These are phyloP conservation scores for Malurus cyaneus DNA, from an alignment of 2,113 vertebrate species.

Conservation along the genomic window DNA sequence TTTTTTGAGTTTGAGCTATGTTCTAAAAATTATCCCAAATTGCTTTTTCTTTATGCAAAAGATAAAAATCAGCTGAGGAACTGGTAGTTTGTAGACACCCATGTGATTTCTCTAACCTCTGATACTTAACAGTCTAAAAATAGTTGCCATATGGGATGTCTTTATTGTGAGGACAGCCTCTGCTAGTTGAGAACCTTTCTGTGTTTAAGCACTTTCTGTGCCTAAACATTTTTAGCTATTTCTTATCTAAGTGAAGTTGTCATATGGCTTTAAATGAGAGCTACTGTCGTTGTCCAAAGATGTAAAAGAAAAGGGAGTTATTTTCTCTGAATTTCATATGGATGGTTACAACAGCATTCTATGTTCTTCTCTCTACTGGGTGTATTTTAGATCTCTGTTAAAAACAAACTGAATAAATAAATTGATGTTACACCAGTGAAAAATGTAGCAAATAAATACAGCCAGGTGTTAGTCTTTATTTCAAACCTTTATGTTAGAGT, in stretches of 20 bases:
- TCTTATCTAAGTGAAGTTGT: not conserved
- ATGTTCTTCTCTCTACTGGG: not conserved
- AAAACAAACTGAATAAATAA: not conserved
- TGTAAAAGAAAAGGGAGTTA: not conserved
- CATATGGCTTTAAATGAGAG: constrained; percentile 8
- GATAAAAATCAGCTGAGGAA: constrained; percentile 18
- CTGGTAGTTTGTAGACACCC: not conserved
- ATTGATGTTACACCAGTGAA: not conserved
- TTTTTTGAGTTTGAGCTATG: not conserved
- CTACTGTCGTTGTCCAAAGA: not conserved
- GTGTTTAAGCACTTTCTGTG: constrained; percentile 29
- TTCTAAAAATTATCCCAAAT: not conserved
- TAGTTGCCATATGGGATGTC: constrained; percentile 51
- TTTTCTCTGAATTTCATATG: not conserved
- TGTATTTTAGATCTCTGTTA: not conserved
- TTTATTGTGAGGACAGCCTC: constrained; percentile 37
- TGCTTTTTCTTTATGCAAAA: not conserved
- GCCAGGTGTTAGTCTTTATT: too few species aligned
- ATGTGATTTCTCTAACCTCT: constrained; percentile 53
- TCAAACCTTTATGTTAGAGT: not conserved
- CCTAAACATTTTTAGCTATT: constrained; percentile 37
- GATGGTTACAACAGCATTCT: not conserved
- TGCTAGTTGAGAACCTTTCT: constrained; percentile 27
- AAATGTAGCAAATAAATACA: not conserved
- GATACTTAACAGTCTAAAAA: constrained; percentile 43